These are phyloP conservation scores for Meiosimyza decipiens DNA, from an alignment of 2,888 invertebrate genomes.

Conservation along the genomic window DNA sequence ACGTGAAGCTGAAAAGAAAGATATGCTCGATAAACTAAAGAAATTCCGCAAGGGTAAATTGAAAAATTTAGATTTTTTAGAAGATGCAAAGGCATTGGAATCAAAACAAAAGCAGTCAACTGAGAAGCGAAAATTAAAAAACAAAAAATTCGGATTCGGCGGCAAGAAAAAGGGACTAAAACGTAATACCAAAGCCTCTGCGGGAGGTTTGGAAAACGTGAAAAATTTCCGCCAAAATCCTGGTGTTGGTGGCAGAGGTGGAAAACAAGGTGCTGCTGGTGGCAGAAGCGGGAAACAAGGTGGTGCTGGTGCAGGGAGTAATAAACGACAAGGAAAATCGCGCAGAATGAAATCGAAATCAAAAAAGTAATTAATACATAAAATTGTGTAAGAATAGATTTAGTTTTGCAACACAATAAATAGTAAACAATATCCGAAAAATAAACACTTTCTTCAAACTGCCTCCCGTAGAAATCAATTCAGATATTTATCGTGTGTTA, in stretches of 20 bases:
- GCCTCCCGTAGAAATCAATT: not conserved
- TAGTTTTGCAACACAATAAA: not conserved
- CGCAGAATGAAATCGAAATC: slow-evolving; percentile 63
- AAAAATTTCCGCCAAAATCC: slow-evolving; percentile 51
- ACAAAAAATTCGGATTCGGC: slow-evolving; percentile 93
- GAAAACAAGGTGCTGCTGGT: slow-evolving; percentile 49
- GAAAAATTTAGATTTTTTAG: slow-evolving; percentile 83
- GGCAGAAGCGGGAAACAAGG: slow-evolving; percentile 53
- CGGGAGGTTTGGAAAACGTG: slow-evolving; percentile 60
- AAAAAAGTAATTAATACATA: slow-evolving; percentile 49
- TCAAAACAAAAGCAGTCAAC: slow-evolving; percentile 61
- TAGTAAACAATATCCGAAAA: too few species aligned
- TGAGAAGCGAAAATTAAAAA: slow-evolving; percentile 76
- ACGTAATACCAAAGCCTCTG: slow-evolving; percentile 84
- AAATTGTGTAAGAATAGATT: not conserved
- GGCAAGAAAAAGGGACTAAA: slow-evolving; percentile 94
- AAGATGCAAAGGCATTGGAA: slow-evolving; percentile 70
- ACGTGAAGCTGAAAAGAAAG: slow-evolving; percentile 89
- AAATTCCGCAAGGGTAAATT: slow-evolving; percentile 89
- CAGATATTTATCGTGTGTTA: too few species aligned
- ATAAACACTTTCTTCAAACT: too few species aligned
- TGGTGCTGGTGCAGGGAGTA: slow-evolving; percentile 57
- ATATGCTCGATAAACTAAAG: slow-evolving; percentile 92
- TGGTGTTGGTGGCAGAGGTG: slow-evolving; percentile 44
- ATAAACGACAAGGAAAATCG: slow-evolving; percentile 71